Percentiles rank a stretch among this genome's conserved stretches.
phyloP scores from a whole-genome alignment of 1,140 invertebrate species.

The Matsumurasca onukii region DNA sequence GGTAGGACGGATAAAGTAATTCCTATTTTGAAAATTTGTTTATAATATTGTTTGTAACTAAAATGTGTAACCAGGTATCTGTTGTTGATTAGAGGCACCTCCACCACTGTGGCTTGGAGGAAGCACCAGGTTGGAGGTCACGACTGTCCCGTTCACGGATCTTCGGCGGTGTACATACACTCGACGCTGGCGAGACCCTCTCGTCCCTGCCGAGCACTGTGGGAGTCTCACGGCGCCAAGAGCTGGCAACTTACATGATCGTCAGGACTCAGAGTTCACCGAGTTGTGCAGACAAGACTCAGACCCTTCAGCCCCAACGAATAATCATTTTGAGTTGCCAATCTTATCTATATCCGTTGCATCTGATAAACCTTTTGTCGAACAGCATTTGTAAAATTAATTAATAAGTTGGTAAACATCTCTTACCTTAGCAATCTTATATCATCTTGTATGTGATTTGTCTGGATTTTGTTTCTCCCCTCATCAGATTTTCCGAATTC shows the following conservation, averaged over 20 bases:
- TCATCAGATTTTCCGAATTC: no score
- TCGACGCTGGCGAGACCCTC: constrained; percentile 29
- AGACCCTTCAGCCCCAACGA: constrained; percentile 3
- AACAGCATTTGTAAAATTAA: constrained; percentile 31
- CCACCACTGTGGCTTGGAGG: constrained; percentile 37
- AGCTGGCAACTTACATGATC: constrained; percentile 34
- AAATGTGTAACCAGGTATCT: not conserved
- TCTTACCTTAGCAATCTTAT: no score
- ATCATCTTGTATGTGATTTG: no score
- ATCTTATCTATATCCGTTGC: constrained; percentile 39
- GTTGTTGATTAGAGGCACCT: constrained; percentile 30
- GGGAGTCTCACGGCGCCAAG: constrained; percentile 32
- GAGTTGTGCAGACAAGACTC: constrained; percentile 23
- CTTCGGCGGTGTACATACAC: constrained; percentile 43
- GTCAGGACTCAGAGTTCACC: not conserved
- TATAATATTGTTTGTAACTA: not conserved
- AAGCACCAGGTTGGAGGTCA: constrained; percentile 31
- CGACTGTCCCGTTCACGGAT: constrained; percentile 37
- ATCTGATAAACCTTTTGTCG: constrained; percentile 33
- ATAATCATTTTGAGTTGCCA: constrained; percentile 35
- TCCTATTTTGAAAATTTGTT: no score
- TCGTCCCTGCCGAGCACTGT: constrained; percentile 22
- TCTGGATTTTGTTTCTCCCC: no score
- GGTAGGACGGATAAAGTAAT: no score
- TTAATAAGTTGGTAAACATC: no score